These are phyloP conservation scores for Alces alces DNA, from an alignment of 2,113 vertebrate species.

Conservation along the genomic window DNA sequence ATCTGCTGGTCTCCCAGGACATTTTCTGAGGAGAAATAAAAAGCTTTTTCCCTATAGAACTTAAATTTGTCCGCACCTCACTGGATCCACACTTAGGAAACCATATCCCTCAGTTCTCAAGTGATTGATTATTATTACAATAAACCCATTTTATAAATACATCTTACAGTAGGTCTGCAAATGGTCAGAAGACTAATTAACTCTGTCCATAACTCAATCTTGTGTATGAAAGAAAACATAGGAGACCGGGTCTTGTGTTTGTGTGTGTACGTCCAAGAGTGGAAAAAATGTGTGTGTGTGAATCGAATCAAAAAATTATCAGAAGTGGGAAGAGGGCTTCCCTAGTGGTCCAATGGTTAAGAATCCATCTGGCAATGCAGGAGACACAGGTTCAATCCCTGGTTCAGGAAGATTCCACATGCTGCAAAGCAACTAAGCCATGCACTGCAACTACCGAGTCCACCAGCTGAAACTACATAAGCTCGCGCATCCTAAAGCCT, in stretches of 20 bases:
- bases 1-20: neutral
- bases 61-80: neutral
- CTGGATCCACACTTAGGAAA: constrained; percentile 12
- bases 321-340: neutral
- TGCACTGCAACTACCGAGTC: accelerated
- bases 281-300: neutral
- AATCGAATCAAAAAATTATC: neutral
- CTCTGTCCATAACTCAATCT: neutral
- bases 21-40: neutral
- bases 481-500: neutral
- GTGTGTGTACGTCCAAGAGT: neutral
- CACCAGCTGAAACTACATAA: neutral
- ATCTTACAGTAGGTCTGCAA: neutral
- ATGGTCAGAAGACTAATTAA: neutral
- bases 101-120: neutral
- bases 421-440: neutral
- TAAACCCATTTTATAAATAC: neutral
- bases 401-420: neutral
- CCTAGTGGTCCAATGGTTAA: neutral
- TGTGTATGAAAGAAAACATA: neutral
- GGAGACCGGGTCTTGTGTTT: neutral
- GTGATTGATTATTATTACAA: neutral
- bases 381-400: neutral
- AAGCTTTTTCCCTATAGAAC: neutral
- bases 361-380: neutral